Conservation (phyloP, 64 coral and sea anemone species). For the Porites australiensis region DNA sequence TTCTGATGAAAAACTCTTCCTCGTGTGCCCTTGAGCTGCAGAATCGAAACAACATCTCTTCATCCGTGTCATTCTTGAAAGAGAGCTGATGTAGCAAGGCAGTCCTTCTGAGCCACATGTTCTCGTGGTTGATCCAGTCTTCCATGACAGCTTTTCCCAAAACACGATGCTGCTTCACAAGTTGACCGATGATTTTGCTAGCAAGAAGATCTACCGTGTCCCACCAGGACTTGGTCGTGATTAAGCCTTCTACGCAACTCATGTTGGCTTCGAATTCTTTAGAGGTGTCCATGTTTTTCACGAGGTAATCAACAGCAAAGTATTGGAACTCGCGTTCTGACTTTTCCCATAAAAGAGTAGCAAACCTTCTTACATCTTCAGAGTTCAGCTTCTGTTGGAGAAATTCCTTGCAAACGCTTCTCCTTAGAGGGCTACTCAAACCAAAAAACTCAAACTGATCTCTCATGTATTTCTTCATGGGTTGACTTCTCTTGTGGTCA, state of each 20-base stretch:
- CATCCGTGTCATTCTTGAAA: slow-evolving; percentile 85
- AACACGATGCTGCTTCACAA: slow-evolving; percentile 72
- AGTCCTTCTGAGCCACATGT: slow-evolving; percentile 95
- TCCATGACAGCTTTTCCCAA: slow-evolving; percentile 78
- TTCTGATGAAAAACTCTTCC: slow-evolving; percentile 98
- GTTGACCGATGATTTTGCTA: slow-evolving; percentile 58
- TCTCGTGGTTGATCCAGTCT: slow-evolving; percentile 92
- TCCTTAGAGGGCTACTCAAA: slow-evolving; percentile 71
- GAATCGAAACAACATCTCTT: slow-evolving; percentile 86
- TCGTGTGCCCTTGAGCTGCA: slow-evolving; percentile 77
- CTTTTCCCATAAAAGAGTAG: slow-evolving; percentile 70
- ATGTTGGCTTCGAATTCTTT: slow-evolving; percentile 81
- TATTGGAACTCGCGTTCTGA: slow-evolving; percentile 92
- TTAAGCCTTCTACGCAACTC: slow-evolving; percentile 63
- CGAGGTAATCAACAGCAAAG: slow-evolving; percentile 87
- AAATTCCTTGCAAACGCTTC: slow-evolving; percentile 63
- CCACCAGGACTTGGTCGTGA: slow-evolving; percentile 97
- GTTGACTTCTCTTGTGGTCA: slow-evolving; percentile 43
- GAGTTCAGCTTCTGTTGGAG: slow-evolving; percentile 43
- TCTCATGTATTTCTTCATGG: slow-evolving; percentile 92
- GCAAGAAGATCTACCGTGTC: slow-evolving; percentile 89
- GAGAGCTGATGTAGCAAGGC: slow-evolving; percentile 92
- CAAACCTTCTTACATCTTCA: slow-evolving; percentile 66
- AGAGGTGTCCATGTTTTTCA: slow-evolving; percentile 67
- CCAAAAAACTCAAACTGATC: slow-evolving; percentile 90